A percentile compares a stretch with the other conserved stretches of the same genome.
Conservation (phyloP, 2,888 invertebrate species). For the Thalpophila matura region DNA sequence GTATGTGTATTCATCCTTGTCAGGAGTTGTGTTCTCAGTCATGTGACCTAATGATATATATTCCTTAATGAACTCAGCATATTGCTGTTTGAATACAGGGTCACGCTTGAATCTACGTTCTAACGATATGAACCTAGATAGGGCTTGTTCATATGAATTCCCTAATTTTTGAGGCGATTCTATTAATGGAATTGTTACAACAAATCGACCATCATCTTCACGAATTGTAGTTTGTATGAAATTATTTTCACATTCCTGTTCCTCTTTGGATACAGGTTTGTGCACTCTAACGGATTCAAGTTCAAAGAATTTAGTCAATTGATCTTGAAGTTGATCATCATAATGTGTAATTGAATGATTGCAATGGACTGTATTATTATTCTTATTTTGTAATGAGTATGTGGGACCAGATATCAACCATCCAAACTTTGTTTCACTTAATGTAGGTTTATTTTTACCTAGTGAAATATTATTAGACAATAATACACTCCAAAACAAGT, state of each 20-base stretch:
- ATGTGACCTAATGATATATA: too few species aligned
- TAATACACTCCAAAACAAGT: too few species aligned
- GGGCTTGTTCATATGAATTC: conserved; percentile 11
- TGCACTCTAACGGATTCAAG: not conserved
- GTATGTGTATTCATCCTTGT: too few species aligned
- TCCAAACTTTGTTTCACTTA: conserved; percentile 6
- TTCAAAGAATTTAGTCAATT: not conserved
- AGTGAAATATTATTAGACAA: conserved; percentile 1
- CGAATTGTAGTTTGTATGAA: not conserved
- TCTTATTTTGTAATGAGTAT: not conserved
- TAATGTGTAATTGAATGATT: not conserved
- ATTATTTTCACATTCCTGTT: conserved; percentile 2
- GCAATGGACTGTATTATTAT: conserved; percentile 5
- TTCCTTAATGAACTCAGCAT: not conserved
- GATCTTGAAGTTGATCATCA: not conserved
- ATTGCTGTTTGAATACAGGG: conserved; percentile 6
- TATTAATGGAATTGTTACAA: conserved; percentile 8
- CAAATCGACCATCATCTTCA: conserved; percentile 3
- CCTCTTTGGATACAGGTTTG: conserved; percentile 7
- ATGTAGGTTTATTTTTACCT: conserved; percentile 14
- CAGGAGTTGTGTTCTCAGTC: too few species aligned
- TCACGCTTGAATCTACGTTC: conserved; percentile 8
- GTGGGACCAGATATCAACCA: conserved; percentile 7
- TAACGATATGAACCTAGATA: conserved; percentile 8
- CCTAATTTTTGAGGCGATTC: conserved; percentile 7